Percentiles rank a stretch among this genome's conserved stretches.
These are phyloP conservation scores for Phaonia tiefii DNA, from an alignment of 2,888 invertebrate genomes.

Conservation along the genomic window DNA sequence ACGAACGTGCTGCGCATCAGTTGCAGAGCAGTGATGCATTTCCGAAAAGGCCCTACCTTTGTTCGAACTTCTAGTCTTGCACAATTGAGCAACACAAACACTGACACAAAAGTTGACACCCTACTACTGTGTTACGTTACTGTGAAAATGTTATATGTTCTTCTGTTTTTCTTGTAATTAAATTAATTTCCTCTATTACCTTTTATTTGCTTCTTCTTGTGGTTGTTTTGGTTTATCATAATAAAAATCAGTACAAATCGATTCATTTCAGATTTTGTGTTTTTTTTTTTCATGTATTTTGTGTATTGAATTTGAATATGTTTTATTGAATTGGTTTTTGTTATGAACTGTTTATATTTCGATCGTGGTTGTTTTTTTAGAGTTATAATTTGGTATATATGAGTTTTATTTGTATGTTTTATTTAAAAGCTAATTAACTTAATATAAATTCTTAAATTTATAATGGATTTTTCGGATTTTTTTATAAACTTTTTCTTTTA, in stretches of 20 bases:
- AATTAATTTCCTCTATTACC: not conserved
- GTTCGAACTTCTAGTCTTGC: too few relatives aligned
- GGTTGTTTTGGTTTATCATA: conserved; percentile 7
- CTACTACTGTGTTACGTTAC: too few relatives aligned
- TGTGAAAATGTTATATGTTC: too few relatives aligned
- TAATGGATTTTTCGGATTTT: conserved; percentile 52
- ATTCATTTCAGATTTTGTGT: not conserved
- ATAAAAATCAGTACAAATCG: conserved; percentile 49
- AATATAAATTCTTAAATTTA: conserved; percentile 55
- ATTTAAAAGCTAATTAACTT: conserved; percentile 65
- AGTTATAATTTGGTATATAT: conserved; percentile 45
- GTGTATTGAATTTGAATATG: conserved; percentile 51
- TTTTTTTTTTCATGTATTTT: not conserved
- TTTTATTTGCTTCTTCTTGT: conserved; percentile 34
- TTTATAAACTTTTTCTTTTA: conserved; percentile 25
- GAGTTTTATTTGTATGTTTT: conserved; percentile 38
- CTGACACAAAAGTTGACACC: too few relatives aligned
- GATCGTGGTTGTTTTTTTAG: conserved; percentile 25
- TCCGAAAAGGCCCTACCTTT: too few relatives aligned
- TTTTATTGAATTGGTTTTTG: conserved; percentile 31
- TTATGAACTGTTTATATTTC: conserved; percentile 21
- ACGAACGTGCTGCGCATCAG: too few relatives aligned
- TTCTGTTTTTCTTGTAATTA: too few relatives aligned
- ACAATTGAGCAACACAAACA: too few relatives aligned
- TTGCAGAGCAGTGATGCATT: too few relatives aligned